Evolutionary conservation across 2,888 invertebrate genomes (phyloP), one percentile per base, ranked within the genome.

Genomic region (Caenorhabditis uteleia): DNA sequence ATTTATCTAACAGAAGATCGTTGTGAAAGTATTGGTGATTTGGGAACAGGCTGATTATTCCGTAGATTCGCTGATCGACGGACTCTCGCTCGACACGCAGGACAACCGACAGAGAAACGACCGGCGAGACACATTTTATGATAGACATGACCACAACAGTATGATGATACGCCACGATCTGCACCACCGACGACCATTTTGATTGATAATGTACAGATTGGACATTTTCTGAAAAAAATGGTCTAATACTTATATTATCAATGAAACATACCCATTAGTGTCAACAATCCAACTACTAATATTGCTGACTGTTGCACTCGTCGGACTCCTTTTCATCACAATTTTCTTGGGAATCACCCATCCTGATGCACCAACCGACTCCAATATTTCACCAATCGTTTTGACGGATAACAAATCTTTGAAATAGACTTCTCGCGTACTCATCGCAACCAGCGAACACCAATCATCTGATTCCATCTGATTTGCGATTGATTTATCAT

Each of bases 141-240:
- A 48, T 64, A 73, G 0, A 67, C 53, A 57, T 75, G 75, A 20
- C 72, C 66, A 48, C 74, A 74, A 2, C 38, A 53, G 27, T 59
- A 70, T 12, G 60, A 46, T 2, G 49, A 49, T 16, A 66, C 62
- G 5, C 59, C 58, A 2, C 46, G 46, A 16, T 60, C 68, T 8
- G 36, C 25, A 2, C 68, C 70, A 5, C 68, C 68, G 25, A 71
- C 67, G 4, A 57, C 23, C 42, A 66, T 61, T 38, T 59, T 55
- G 18, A 73, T 58, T 3, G 72, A 45, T 0, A 75, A 60, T 0
- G 69, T 58, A 42, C 75, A 75, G 27, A 75, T 53, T 12, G 67
- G 72, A 47, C 75, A 75, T 49, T 55, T 53, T 27, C 72, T 72
- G 50, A 25, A 71, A 50, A 31, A 39, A 40, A 48, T 7, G 5